phyloP scores from a whole-genome alignment of 1,140 invertebrate genomes.

The Fopius arisanus region DNA sequence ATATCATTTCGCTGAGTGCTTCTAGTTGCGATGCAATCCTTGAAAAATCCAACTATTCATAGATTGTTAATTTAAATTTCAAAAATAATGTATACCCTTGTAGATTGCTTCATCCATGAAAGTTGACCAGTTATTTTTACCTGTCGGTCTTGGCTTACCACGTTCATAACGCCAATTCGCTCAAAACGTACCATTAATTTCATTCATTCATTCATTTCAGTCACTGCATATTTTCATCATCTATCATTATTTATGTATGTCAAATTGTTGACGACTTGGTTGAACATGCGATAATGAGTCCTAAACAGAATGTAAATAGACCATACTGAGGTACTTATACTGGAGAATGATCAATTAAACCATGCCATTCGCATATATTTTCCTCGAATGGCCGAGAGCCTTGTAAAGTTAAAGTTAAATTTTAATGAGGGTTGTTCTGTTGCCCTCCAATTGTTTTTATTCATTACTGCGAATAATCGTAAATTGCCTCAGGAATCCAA shows the following conservation, averaged over 20 bases:
- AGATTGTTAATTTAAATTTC: slow-evolving; percentile 17
- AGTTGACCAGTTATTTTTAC: slow-evolving; percentile 27
- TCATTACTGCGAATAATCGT: no score
- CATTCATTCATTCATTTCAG: slow-evolving; percentile 21
- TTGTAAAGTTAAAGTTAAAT: neutral
- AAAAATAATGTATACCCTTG: slow-evolving; percentile 7
- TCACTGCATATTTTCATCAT: neutral
- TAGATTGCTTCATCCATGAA: slow-evolving; percentile 19
- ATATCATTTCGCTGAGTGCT: neutral
- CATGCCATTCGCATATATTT: neutral
- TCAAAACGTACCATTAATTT: slow-evolving; percentile 31
- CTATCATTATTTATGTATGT: neutral
- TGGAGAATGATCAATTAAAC: neutral
- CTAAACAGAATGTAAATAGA: no score
- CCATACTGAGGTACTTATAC: neutral
- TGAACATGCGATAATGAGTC: no score
- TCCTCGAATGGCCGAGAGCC: neutral
- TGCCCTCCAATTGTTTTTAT: no score
- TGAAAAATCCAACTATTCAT: slow-evolving; percentile 23
- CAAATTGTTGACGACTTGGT: no score
- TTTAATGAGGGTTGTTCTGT: neutral
- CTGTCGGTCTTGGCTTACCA: slow-evolving; percentile 7
- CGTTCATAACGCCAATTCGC: slow-evolving; percentile 12
- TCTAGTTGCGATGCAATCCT: neutral
- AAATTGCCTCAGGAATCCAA: no score